Conservation (phyloP, 23 tunicate genomes). For the Trididemnum miniatum region DNA sequence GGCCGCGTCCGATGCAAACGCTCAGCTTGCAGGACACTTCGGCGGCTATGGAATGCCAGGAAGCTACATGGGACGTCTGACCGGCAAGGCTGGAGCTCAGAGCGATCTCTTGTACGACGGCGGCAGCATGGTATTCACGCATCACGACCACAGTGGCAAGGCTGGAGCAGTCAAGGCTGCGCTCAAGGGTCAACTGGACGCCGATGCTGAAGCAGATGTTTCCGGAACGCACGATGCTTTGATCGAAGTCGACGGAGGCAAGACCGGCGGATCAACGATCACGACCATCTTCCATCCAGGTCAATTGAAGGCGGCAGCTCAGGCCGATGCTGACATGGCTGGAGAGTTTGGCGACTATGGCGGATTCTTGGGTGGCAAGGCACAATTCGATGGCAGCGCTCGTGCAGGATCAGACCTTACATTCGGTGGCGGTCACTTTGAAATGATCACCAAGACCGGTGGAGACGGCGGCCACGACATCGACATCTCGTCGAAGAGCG, state of each 20-base stretch:
- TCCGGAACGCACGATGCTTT: background rate
- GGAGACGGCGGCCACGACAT: background rate
- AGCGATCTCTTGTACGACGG: slow-evolving; percentile 4
- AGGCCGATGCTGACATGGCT: background rate
- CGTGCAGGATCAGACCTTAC: background rate
- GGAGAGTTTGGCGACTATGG: background rate
- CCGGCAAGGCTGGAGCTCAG: background rate
- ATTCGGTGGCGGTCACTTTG: slow-evolving; percentile 16
- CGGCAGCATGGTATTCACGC: background rate
- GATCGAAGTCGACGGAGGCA: slow-evolving; percentile 4
- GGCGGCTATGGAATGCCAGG: slow-evolving; percentile 10
- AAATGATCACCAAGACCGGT: slow-evolving; percentile 12
- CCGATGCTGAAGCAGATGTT: background rate
- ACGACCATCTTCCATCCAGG: background rate
- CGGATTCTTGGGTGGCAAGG: slow-evolving; percentile 9
- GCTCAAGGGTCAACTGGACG: slow-evolving; percentile 2
- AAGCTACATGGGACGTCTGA: slow-evolving; percentile 8
- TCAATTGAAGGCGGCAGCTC: background rate
- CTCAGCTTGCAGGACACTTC: background rate
- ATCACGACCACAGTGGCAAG: background rate
- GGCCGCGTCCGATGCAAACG: background rate
- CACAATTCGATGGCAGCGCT: background rate
- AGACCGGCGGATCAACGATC: background rate
- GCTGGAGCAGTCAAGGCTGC: background rate
- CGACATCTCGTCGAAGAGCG: slow-evolving; percentile 3